Evolutionary conservation across 2,797 vertebrate genomes (phyloP), one percentile per base, ranked within the genome.

Genomic region (Intellagama lesueurii): DNA sequence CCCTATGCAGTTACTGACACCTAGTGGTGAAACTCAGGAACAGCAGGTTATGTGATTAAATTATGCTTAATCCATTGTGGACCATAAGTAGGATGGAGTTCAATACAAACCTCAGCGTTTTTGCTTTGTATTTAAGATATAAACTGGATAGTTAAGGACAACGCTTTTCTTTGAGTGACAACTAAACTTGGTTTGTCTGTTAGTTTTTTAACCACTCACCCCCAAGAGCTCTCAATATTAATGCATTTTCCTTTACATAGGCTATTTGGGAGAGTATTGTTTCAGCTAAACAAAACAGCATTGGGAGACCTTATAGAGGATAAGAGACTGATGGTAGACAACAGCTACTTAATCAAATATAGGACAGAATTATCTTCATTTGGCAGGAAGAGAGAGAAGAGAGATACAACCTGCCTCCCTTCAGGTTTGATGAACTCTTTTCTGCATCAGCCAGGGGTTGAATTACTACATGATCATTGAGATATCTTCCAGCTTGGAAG

Each of bases 1-100:
- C n/a, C 80, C 91, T 7, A 60, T 94, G 89, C 93, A 92, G 88
- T 78, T 94, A 88, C 16, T 96, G 96, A 92, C 96, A 97, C 95
- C 96, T 96, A 95, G 94, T 96, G 96, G 93, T 87, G 0, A 91
- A 73, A 70, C 12, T 11, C 78, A 72, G 80, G 56, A 95, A 56
- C 47, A 14, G 30, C 8, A 0, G 79, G 49, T 28, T 72, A 28
- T 60, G 3, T 1, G 19, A 8, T 35, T 56, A 40, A 82, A 69
- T 24, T 30, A 35, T 47, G 47, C 12, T 6, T 8, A 68, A 69
- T 26, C 11, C 19, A 52, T n/a, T 56, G 22, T 35, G 12, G 2
- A 4, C 5, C 17, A 47, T 64, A n/a, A 24, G 28, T 28, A 4
- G 12, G 28, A 5, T 8, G 24, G 5, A 4, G 30, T 26, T 6